Evolutionary conservation across 2,888 invertebrate species (phyloP).

Genomic region (Elysia crispata): DNA sequence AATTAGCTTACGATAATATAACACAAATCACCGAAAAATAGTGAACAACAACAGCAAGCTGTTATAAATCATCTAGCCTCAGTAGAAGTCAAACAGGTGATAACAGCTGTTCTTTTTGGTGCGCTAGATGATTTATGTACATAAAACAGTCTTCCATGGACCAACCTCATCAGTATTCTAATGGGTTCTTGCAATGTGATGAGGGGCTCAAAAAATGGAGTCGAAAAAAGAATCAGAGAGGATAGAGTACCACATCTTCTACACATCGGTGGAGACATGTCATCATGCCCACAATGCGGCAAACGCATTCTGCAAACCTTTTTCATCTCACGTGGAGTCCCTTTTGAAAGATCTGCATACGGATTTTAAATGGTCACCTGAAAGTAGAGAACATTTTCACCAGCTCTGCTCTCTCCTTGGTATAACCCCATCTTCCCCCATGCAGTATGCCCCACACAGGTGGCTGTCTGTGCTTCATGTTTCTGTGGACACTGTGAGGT

Average conservation of each 20-base stretch:
- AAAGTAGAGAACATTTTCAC: constrained; percentile 48
- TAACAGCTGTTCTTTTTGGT: too few relatives aligned
- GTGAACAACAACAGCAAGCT: too few relatives aligned
- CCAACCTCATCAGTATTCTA: constrained; percentile 56
- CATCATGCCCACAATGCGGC: constrained; percentile 61
- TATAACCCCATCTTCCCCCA: too few relatives aligned
- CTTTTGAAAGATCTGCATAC: constrained; percentile 54
- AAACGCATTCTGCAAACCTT: constrained; percentile 57
- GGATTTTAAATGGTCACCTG: constrained; percentile 59
- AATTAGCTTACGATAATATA: too few relatives aligned
- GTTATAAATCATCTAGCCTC: too few relatives aligned
- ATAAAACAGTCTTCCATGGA: constrained; percentile 54
- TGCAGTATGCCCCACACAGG: too few relatives aligned
- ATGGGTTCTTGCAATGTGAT: constrained; percentile 61
- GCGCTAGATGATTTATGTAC: constrained; percentile 48
- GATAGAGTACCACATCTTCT: constrained; percentile 56
- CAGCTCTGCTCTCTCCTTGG: background rate
- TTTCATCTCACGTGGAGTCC: constrained; percentile 52
- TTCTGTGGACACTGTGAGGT: too few relatives aligned
- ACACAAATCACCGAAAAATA: too few relatives aligned
- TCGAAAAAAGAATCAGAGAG: constrained; percentile 55
- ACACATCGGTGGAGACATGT: constrained; percentile 62
- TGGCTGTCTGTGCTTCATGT: too few relatives aligned
- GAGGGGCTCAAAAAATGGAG: constrained; percentile 55
- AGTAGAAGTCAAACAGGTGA: too few relatives aligned